A percentile compares a stretch with the other conserved stretches of the same genome.
phyloP scores from a whole-genome alignment of 2,888 invertebrate species.

The Drosophila gaucha region DNA sequence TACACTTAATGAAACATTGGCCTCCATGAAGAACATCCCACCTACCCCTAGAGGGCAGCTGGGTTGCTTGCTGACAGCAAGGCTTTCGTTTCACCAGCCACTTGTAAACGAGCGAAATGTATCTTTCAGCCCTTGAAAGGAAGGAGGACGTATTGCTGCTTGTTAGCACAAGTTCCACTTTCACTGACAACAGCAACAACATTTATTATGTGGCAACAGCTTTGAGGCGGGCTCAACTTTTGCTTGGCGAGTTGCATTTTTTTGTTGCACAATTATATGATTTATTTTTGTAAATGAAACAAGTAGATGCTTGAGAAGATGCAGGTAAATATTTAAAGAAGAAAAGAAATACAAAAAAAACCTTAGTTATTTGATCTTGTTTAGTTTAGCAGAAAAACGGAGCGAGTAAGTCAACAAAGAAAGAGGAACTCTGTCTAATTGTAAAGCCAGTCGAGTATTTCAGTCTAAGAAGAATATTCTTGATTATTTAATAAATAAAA shows the following conservation, averaged over 20 bases:
- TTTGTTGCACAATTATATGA: constrained; percentile 15
- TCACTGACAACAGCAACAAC: constrained; percentile 45
- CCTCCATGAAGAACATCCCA: constrained; percentile 36
- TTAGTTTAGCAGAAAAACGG: neutral
- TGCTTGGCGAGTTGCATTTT: constrained; percentile 8
- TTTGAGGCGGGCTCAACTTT: constrained; percentile 10
- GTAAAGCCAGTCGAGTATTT: too few relatives aligned
- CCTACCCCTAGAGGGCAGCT: neutral
- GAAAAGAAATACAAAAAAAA: constrained; percentile 1
- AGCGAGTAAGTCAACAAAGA: neutral
- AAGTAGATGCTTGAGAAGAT: constrained; percentile 1
- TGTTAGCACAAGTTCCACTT: constrained; percentile 64
- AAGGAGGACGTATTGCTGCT: constrained; percentile 50
- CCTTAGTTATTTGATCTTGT: neutral
- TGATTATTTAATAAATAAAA: too few relatives aligned
- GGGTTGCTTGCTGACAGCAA: constrained; percentile 10
- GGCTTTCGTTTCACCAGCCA: constrained; percentile 53
- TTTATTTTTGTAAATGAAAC: constrained; percentile 21
- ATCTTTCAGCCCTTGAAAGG: constrained; percentile 53
- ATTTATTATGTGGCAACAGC: constrained; percentile 7
- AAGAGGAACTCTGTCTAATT: neutral
- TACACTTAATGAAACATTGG: constrained; percentile 73
- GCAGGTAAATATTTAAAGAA: constrained; percentile 5
- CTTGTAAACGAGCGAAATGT: constrained; percentile 55
- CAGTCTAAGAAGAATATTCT: too few relatives aligned